Evolutionary conservation across 2,888 invertebrate species (phyloP).

Genomic region (Iphiclides podalirius): DNA sequence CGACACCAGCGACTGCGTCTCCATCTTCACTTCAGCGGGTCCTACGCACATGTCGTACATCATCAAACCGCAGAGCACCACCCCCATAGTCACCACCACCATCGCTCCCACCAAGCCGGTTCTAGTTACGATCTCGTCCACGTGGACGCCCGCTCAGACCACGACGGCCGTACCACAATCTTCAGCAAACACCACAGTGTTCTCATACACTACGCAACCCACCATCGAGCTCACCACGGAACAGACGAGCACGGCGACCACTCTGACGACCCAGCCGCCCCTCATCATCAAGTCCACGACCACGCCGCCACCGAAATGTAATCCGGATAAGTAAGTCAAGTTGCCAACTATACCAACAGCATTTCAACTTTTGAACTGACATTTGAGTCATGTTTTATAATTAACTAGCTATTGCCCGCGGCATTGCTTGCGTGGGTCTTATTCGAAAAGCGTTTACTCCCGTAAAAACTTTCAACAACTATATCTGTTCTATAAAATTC

Average conservation of each 20-base stretch:
- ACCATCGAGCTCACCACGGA: constrained; percentile 5
- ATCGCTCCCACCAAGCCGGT: constrained; percentile 12
- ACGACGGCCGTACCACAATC: constrained; percentile 4
- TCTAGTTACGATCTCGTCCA: constrained; percentile 13
- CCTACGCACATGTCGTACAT: constrained; percentile 43
- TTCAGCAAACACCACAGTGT: constrained; percentile 16
- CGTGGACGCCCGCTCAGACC: constrained; percentile 2
- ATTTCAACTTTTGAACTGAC: too few relatives aligned
- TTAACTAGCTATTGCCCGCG: too few relatives aligned
- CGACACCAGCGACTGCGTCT: constrained; percentile 74
- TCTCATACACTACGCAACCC: constrained; percentile 13
- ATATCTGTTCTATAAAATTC: too few relatives aligned
- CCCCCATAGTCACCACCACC: constrained; percentile 13
- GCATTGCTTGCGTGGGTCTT: too few relatives aligned
- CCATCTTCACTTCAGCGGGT: constrained; percentile 34
- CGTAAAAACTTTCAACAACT: too few relatives aligned
- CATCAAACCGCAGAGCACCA: constrained; percentile 20
- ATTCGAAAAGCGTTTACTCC: too few relatives aligned
- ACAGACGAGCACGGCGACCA: constrained; percentile 2
- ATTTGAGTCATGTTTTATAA: too few relatives aligned
- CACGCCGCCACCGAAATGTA: constrained; percentile 64
- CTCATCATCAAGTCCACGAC: constrained; percentile 49
- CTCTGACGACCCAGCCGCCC: constrained; percentile 19
- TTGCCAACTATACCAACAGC: too few relatives aligned
- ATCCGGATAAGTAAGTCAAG: constrained; percentile 49